Base-by-base conservation (phyloP, 2,797 vertebrate species). In the Ptychadena robeensis region DNA sequence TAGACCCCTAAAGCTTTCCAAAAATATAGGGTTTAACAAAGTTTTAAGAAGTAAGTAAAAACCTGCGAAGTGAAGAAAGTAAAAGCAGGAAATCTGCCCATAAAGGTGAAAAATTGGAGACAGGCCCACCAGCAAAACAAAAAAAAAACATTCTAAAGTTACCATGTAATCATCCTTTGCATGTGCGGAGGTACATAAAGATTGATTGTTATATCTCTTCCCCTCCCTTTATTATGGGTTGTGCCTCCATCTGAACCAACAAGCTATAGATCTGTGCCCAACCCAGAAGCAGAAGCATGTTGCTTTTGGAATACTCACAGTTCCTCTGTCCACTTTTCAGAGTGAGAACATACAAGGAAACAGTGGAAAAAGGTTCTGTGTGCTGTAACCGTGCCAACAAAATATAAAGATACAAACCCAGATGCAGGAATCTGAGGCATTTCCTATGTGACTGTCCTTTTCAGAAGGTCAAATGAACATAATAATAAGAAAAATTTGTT, bases 371-470 rank as follows among this genome's bases (percentile, higher is more conserved):
- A 93, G 90, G 90, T 87, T 86, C 90, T 86, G 2, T 40, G 38
- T 85, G 76, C 85, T 88, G 84, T 86, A 89, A 89, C 86, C 18
- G 77, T 92, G 93, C 92, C 93, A 94, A 88, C 90, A 89, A 90
- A 85, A 88, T 87, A 92, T 91, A 92, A 94, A 93, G 89, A 88
- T 92, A 93, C 91, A 93, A 91, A 90, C 90, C 88, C 90, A 90
- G 90, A 88, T 87, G 90, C 85, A 89, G 94, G 94, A 95, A 96
- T 95, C 91, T 91, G 79, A 93, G 92, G 93, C 91, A 96, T 95
- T 96, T 96, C 95, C 94, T 95, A 90, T 92, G 91, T 73, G 88
- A 90, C 89, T 90, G 92, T 92, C 91, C 91, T 92, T 87, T 91
- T 87, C 71, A 85, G 77, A 88, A 90, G 91, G 93, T 93, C 91